These are phyloP conservation scores for Lordiphosa stackelbergi DNA, from an alignment of 1,140 invertebrate genomes.

Conservation along the genomic window DNA sequence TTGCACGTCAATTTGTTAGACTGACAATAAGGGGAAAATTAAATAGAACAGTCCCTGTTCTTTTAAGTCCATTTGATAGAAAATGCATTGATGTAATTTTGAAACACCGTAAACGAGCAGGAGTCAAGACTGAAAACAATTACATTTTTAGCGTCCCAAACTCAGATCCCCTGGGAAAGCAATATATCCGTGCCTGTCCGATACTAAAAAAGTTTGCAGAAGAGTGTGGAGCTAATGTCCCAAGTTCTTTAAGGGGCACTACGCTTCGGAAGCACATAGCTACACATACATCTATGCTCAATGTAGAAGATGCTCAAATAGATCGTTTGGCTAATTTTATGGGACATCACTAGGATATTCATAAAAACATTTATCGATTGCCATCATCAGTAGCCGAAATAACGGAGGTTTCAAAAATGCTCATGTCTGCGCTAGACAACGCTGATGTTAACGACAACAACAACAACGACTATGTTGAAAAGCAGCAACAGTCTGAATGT, in stretches of 20 bases:
- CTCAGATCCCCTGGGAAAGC: not conserved
- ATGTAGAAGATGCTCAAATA: not conserved
- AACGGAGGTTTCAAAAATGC: slow-evolving; percentile 4
- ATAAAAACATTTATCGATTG: not conserved
- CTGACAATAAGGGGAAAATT: slow-evolving; percentile 8
- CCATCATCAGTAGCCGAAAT: slow-evolving; percentile 2
- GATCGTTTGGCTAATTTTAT: slow-evolving; percentile 1
- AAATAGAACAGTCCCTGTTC: slow-evolving; percentile 6
- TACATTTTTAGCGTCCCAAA: slow-evolving; percentile 8
- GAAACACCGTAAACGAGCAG: not conserved
- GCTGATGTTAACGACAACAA: no score
- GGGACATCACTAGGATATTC: slow-evolving; percentile 4
- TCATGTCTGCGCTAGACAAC: not conserved
- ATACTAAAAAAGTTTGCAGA: slow-evolving; percentile 2
- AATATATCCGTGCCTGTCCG: slow-evolving; percentile 7
- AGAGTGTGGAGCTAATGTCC: slow-evolving; percentile 1
- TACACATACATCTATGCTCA: slow-evolving; percentile 1
- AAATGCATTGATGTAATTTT: not conserved
- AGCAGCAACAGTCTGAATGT: no score
- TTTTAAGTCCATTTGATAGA: not conserved
- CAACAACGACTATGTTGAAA: no score
- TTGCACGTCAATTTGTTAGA: slow-evolving; percentile 1
- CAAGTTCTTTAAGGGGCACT: slow-evolving; percentile 4
- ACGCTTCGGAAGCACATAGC: slow-evolving; percentile 4
- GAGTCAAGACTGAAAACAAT: not conserved